Base-by-base conservation (phyloP, 2,797 vertebrate genomes). In the Heliangelus exortis region DNA sequence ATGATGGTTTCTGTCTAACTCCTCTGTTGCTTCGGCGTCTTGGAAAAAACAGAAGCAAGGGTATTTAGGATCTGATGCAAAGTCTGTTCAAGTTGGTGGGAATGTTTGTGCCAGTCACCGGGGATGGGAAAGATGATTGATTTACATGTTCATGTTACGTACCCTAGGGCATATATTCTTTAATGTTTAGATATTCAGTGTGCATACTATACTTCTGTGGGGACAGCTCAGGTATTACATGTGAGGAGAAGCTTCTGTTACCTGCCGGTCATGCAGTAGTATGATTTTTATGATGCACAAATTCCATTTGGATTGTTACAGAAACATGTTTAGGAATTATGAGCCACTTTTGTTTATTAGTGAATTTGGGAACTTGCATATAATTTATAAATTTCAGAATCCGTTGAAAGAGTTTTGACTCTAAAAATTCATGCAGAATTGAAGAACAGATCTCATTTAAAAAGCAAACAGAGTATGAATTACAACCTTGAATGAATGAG, bases 1-100 rank as follows among this genome's bases (percentile, higher is more conserved):
- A 6, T 0, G 2, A 5, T 45, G 0, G 0, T 43, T 74, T 51
- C 81, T 81, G 5, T 47, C 33, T 33, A 5, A 28, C 20, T 26
- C 21, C 29, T 86, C 26, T 16, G 25, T 80, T 80, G 34, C 62
- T 84, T 41, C 25, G 68, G 28, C 0, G 0, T 29, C 72, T 69
- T 58, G 5, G 14, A 53, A 69, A 67, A 61, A 61, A 31, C 9
- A 31, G 39, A 41, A 41, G 39, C 23, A 10, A 0, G 1, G 9
- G 34, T 78, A 58, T 68, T 72, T 75, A 41, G 9, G 55, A 65
- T 26, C 36, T 18, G 36, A 67, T 71, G 26, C 62, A 69, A 59
- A 87, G 28, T 59, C 67, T 7, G 1, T 79, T 83, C 59, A 75
- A 84, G 68, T 59, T 57, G n/a, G 45, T 71, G 33, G 59, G 36